These are phyloP conservation scores for Periphyllus acericola DNA, from an alignment of 2,888 invertebrate species.

Conservation along the genomic window DNA sequence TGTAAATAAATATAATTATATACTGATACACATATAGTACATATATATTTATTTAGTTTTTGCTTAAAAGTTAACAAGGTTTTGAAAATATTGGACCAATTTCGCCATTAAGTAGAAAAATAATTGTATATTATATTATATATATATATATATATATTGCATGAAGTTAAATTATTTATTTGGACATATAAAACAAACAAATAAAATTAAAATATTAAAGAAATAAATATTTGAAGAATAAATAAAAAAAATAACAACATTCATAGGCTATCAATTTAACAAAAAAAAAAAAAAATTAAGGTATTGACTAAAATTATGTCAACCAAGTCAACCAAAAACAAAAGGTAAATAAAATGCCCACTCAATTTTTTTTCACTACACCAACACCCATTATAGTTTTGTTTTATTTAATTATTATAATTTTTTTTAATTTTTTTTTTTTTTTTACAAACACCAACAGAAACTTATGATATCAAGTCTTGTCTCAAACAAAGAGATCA, in stretches of 20 bases:
- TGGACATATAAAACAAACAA: slow-evolving; percentile 59
- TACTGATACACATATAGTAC: neutral
- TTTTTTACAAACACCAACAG: slow-evolving; percentile 59
- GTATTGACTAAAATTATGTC: slow-evolving; percentile 52
- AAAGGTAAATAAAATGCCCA: slow-evolving; percentile 58
- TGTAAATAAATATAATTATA: slow-evolving; percentile 43
- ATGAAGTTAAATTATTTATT: slow-evolving; percentile 30
- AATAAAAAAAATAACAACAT: slow-evolving; percentile 59
- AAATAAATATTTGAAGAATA: slow-evolving; percentile 62
- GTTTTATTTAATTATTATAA: slow-evolving; percentile 42
- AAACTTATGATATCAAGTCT: slow-evolving; percentile 60
- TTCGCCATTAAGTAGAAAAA: slow-evolving; percentile 59
- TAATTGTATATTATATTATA: slow-evolving; percentile 38
- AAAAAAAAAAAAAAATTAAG: slow-evolving; percentile 54
- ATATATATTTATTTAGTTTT: neutral
- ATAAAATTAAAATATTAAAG: slow-evolving; percentile 60
- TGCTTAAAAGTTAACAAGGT: slow-evolving; percentile 43
- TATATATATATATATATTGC: slow-evolving; percentile 27
- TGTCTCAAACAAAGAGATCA: slow-evolving; percentile 57
- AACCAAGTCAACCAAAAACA: slow-evolving; percentile 42
- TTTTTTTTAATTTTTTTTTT: slow-evolving; percentile 22
- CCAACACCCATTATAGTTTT: slow-evolving; percentile 46
- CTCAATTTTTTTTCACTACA: slow-evolving; percentile 54
- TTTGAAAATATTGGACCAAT: slow-evolving; percentile 45
- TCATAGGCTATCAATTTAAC: slow-evolving; percentile 57